Percentiles rank a stretch among this genome's conserved stretches.
phyloP scores from a whole-genome alignment of 2,797 vertebrate genomes.

The Agapornis canus region DNA sequence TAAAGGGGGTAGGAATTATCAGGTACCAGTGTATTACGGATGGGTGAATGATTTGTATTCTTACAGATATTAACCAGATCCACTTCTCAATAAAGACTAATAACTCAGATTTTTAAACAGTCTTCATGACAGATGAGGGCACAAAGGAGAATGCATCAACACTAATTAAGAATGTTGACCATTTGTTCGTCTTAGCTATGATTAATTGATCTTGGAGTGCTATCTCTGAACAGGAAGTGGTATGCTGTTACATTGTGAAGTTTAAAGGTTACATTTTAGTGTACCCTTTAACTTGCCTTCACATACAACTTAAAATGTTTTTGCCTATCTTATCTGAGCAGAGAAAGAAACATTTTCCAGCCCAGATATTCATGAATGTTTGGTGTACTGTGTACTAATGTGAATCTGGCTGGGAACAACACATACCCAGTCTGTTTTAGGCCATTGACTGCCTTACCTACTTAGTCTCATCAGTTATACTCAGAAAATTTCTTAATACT shows the following conservation, averaged over 20 bases:
- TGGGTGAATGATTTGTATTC: constrained; percentile 80
- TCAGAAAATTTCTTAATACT: not conserved
- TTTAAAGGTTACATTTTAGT: constrained; percentile 90
- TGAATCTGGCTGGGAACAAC: not conserved
- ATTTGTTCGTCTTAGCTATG: constrained; percentile 81
- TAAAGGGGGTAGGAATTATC: constrained; percentile 78
- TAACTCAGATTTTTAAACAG: constrained; percentile 94
- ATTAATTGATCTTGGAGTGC: constrained; percentile 86
- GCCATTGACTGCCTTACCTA: not conserved
- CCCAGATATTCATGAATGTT: not conserved
- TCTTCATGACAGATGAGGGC: constrained; percentile 87
- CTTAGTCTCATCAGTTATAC: not conserved
- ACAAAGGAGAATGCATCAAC: constrained; percentile 81
- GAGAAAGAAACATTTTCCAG: constrained; percentile 44
- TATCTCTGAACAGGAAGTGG: constrained; percentile 88
- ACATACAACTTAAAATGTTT: constrained; percentile 35
- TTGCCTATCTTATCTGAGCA: constrained; percentile 40
- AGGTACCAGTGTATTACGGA: constrained; percentile 69
- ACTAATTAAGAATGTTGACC: constrained; percentile 81
- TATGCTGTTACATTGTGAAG: constrained; percentile 83
- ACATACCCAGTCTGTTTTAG: not conserved
- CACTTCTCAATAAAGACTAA: constrained; percentile 88
- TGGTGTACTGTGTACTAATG: not conserved
- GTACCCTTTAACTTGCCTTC: constrained; percentile 83
- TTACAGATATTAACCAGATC: constrained; percentile 90